Base-by-base conservation (phyloP, 2,888 invertebrate species). In the Odontothrips loti region DNA sequence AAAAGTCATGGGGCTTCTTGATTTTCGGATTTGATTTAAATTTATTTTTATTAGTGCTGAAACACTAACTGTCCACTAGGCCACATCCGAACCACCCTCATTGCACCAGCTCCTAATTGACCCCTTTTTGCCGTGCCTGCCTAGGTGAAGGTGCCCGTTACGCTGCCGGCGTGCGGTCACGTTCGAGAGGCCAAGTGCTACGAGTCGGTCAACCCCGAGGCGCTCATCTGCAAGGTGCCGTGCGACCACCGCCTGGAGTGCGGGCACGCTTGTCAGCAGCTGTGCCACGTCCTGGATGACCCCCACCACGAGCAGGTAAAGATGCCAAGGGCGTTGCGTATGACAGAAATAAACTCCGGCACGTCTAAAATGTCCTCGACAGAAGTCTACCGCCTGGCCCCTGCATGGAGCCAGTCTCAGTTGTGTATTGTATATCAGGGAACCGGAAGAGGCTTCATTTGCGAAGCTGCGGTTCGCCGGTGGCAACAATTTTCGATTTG, bases 251-350 rank as follows among this genome's bases (percentile, higher is more conserved):
- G 86, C 15, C 85, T 88, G 15, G 79, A 83, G 8, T 89, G 89
- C 84, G 88, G 89, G 0, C 89, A 89, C 84, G 82, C 82, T 0
- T 89, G 89, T 84, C 82, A 81, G 0, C 84, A 83, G 79, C 82
- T 82, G 17, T 89, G 89, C 83, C 88, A 88, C 83, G 82, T 85
- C 9, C 81, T 84, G 23, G 85, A 87, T 47, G 86, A 86, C 83
- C 85, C 84, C 3, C 84, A 86, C 2, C 88, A 89, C 82, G 27
- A 83, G 47, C 68, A 84, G 79, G 83, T 82, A 79, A 79, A 11
- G 3, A 6, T 11, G 15, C 1, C 51, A 15, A 51, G 15, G 17
- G 15, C 48, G 48, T 48, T 48, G 9, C 48, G 12, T 48, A 48
- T 11, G 10, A 48, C 9, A 12, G 10, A 11, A 12, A 9, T 48